A percentile compares a stretch with the other conserved stretches of the same genome.
Conservation (phyloP, 2,797 vertebrate genomes). For the Acanthurus tractus region DNA sequence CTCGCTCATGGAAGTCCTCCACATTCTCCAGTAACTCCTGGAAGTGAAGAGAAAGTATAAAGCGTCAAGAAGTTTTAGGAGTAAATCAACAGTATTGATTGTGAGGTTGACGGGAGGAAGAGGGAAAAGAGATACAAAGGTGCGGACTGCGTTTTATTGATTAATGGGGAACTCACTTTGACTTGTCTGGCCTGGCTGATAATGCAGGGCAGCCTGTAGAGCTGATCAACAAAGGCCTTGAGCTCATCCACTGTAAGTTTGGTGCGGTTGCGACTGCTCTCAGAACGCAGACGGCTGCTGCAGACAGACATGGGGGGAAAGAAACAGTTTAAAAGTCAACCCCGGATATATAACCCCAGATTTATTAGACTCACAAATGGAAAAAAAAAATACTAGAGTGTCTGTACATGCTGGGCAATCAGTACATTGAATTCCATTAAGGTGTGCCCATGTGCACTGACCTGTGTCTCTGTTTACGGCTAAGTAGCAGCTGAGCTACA, state of each 20-base stretch:
- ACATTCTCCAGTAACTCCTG: slow-evolving; percentile 97
- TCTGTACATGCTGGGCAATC: not conserved
- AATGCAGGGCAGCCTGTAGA: slow-evolving; percentile 94
- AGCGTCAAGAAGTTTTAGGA: not conserved
- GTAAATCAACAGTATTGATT: not conserved
- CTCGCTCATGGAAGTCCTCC: slow-evolving; percentile 97
- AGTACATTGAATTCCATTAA: not conserved
- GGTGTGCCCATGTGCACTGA: slow-evolving; percentile 64
- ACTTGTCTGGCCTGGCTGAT: slow-evolving; percentile 97
- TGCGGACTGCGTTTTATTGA: not conserved
- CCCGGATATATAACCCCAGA: not conserved
- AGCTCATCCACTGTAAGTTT: slow-evolving; percentile 97
- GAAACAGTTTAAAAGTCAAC: not conserved
- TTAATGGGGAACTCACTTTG: slow-evolving; percentile 85
- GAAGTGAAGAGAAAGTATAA: not conserved
- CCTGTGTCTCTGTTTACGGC: slow-evolving; percentile 97
- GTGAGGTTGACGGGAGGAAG: not conserved
- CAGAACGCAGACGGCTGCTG: slow-evolving; percentile 89
- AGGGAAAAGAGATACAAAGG: not conserved
- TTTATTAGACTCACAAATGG: not conserved
- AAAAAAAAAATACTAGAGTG: not conserved
- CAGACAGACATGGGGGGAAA: slow-evolving; percentile 5
- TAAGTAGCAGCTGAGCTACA: slow-evolving; percentile 95
- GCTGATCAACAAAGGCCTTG: slow-evolving; percentile 96
- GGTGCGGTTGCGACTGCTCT: slow-evolving; percentile 89